phyloP scores from a whole-genome alignment of 2,113 vertebrate species.

The Calyptommatus sinebrachiatus region DNA sequence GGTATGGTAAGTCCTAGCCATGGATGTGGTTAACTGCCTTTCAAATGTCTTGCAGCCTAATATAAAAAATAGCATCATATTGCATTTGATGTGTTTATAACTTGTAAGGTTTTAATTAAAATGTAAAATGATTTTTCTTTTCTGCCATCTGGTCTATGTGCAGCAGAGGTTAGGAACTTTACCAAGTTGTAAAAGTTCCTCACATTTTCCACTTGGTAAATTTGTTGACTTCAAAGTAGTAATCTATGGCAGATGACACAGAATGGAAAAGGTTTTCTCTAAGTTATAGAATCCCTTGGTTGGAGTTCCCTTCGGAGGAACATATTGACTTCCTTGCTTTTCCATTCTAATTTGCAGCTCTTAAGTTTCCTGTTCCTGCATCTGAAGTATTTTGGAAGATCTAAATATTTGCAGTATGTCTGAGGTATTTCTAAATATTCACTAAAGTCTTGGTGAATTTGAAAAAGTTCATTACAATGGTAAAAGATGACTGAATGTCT shows the following conservation, averaged over 20 bases:
- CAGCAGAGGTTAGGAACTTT: neutral
- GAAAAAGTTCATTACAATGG: neutral
- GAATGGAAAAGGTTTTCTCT: neutral
- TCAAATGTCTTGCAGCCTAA: neutral
- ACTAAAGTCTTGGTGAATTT: neutral
- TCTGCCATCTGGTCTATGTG: neutral
- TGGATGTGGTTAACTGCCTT: neutral
- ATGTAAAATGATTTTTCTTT: neutral
- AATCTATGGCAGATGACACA: neutral
- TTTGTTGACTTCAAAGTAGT: neutral
- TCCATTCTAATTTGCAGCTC: neutral
- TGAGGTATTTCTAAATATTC: neutral
- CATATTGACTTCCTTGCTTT: neutral
- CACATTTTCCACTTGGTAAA: neutral
- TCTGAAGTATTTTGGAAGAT: neutral
- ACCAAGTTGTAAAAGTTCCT: neutral
- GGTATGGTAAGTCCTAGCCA: neutral
- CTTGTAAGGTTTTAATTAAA: neutral
- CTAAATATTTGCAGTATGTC: neutral
- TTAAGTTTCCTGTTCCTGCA: neutral
- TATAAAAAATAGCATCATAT: neutral
- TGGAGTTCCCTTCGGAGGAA: neutral
- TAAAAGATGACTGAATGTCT: neutral
- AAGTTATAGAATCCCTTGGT: neutral
- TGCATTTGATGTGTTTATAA: neutral